These are phyloP conservation scores for Hiodon alosoides DNA, from an alignment of 2,113 vertebrate genomes.

Conservation along the genomic window DNA sequence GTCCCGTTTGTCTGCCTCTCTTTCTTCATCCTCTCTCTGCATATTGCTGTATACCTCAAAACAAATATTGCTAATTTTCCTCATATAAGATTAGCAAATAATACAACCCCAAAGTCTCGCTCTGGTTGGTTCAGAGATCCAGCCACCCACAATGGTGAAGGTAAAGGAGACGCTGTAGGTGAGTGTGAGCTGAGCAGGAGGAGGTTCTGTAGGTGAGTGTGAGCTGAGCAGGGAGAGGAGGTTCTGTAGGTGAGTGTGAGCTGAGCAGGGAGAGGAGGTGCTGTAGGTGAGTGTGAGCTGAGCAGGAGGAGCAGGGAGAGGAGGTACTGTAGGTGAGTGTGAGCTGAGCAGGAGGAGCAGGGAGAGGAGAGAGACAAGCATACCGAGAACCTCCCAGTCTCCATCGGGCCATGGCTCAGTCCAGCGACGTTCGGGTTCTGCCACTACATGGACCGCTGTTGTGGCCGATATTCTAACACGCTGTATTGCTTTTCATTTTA, in stretches of 20 bases:
- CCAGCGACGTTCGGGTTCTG: too few relatives aligned
- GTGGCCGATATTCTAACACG: too few relatives aligned
- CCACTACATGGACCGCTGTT: too few relatives aligned
- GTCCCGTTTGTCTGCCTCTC: constrained; percentile 29
- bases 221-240: too few relatives aligned
- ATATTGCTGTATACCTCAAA: not conserved
- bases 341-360: not conserved
- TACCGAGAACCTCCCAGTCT: too few relatives aligned
- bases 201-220: not conserved
- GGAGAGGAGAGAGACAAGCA: not conserved
- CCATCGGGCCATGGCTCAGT: too few relatives aligned
- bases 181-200: not conserved
- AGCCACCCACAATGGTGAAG: not conserved
- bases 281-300: too few relatives aligned
- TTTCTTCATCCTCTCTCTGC: not conserved
- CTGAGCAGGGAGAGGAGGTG: too few relatives aligned
- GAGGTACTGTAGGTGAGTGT: not conserved
- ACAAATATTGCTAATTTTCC: not conserved
- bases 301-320: too few relatives aligned
- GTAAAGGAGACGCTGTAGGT: not conserved
- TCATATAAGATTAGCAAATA: not conserved
- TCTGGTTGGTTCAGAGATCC: not conserved
- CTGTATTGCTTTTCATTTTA: too few relatives aligned
- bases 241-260: too few relatives aligned
- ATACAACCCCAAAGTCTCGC: not conserved